phyloP scores from a whole-genome alignment of 2,797 vertebrate species.

The Hylomyscus alleni region DNA sequence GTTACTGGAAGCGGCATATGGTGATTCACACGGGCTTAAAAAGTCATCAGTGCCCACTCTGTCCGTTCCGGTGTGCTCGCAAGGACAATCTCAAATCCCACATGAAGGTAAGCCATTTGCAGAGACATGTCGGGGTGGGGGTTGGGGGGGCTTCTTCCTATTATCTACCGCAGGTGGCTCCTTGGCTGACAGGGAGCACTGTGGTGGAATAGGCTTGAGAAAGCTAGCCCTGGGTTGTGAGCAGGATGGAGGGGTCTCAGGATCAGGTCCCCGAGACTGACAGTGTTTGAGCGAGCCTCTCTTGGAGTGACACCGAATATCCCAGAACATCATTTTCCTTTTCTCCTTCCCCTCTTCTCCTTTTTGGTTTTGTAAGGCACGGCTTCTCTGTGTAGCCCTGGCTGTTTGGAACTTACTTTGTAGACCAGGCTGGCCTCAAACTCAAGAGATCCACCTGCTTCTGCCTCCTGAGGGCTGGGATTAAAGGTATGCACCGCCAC shows the following conservation, averaged over 20 bases:
- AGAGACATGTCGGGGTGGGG: too few species aligned
- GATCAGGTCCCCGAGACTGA: neutral
- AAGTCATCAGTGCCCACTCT: slow-evolving; percentile 99
- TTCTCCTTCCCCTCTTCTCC: neutral
- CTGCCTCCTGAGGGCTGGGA: neutral
- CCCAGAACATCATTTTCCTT: neutral
- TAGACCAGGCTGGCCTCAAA: neutral
- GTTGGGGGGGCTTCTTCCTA: neutral
- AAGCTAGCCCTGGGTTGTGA: neutral
- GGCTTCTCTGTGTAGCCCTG: neutral
- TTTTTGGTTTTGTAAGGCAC: neutral
- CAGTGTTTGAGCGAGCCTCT: neutral
- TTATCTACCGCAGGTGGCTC: fast-evolving
- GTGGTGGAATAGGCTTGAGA: fast-evolving
- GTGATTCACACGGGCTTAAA: slow-evolving; percentile 99
- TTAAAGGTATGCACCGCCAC: neutral
- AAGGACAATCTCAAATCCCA: slow-evolving; percentile 99
- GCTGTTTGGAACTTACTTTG: neutral
- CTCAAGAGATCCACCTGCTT: neutral
- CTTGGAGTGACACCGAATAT: neutral
- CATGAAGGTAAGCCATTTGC: slow-evolving; percentile 95
- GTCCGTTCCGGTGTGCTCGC: slow-evolving; percentile 99
- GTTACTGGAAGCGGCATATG: slow-evolving; percentile 99
- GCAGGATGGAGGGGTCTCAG: neutral
- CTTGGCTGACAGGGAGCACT: neutral